These are phyloP conservation scores for Brachystomella parvula DNA, from an alignment of 1,140 invertebrate species.

Conservation along the genomic window DNA sequence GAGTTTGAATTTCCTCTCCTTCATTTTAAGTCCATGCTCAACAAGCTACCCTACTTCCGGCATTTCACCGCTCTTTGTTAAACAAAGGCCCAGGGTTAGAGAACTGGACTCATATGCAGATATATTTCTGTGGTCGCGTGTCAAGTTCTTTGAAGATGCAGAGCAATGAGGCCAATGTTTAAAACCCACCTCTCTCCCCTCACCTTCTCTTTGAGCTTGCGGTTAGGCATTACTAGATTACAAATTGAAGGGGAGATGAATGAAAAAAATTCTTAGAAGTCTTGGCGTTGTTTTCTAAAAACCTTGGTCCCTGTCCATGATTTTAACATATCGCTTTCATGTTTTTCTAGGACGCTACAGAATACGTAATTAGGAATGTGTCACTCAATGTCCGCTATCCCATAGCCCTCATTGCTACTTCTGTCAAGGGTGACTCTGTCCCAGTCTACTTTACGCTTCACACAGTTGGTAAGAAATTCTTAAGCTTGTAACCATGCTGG, in stretches of 20 bases:
- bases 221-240: neutral
- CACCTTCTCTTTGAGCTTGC: too few species aligned
- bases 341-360: constrained; percentile 24
- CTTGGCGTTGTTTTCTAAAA: neutral
- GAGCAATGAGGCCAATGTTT: too few species aligned
- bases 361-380: constrained; percentile 8
- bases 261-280: neutral
- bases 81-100: neutral
- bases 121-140: too few species aligned
- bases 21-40: neutral
- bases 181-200: too few species aligned
- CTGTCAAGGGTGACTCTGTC: constrained; percentile 13
- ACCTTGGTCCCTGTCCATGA: too few species aligned
- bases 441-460: constrained; percentile 2
- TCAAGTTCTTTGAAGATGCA: too few species aligned
- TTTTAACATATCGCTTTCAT: neutral
- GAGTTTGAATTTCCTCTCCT: constrained; percentile 1
- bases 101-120: neutral
- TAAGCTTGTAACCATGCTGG: too few species aligned
- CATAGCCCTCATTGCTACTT: constrained; percentile 20
- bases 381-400: constrained; percentile 14
- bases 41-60: too few species aligned
- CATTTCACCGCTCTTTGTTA: too few species aligned
- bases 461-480: constrained; percentile 16
- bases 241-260: neutral